Conservation (phyloP, 2,113 vertebrate species). For the Sus scrofa region DNA sequence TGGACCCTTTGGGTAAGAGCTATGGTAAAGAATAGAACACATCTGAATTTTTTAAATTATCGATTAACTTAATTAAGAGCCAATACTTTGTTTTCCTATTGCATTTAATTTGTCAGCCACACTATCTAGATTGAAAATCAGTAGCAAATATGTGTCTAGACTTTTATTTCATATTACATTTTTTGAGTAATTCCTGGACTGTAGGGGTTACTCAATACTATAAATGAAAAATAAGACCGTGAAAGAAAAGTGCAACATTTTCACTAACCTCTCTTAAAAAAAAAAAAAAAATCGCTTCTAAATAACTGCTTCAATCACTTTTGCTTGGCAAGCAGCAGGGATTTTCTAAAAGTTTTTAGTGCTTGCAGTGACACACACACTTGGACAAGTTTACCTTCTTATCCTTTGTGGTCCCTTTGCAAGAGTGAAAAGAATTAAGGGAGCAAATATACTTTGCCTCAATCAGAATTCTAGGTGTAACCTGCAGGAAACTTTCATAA, state of each 20-base stretch:
- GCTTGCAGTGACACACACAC: background rate
- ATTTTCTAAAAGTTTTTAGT: slow-evolving; percentile 25
- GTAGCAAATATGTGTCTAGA: background rate
- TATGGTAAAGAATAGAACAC: background rate
- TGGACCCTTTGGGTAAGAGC: background rate
- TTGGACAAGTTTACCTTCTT: slow-evolving; percentile 27
- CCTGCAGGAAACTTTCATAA: slow-evolving; percentile 42
- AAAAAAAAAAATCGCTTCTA: slow-evolving; percentile 21
- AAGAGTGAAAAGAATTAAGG: background rate
- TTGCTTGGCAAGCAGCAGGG: slow-evolving; percentile 59
- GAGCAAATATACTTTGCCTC: slow-evolving; percentile 49
- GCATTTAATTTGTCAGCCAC: background rate
- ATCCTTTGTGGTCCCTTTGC: background rate
- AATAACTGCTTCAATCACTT: slow-evolving; percentile 57
- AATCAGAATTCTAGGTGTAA: slow-evolving; percentile 56
- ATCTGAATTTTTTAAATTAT: background rate
- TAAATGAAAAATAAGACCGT: slow-evolving; percentile 66
- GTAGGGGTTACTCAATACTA: background rate
- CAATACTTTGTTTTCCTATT: background rate
- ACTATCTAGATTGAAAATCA: background rate
- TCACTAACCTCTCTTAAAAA: background rate
- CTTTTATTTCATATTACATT: background rate
- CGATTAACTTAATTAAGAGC: background rate
- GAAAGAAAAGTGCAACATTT: slow-evolving; percentile 61
- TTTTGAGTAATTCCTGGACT: slow-evolving; percentile 22